phyloP scores from a whole-genome alignment of 2,113 vertebrate genomes.

The Larimichthys crocea region DNA sequence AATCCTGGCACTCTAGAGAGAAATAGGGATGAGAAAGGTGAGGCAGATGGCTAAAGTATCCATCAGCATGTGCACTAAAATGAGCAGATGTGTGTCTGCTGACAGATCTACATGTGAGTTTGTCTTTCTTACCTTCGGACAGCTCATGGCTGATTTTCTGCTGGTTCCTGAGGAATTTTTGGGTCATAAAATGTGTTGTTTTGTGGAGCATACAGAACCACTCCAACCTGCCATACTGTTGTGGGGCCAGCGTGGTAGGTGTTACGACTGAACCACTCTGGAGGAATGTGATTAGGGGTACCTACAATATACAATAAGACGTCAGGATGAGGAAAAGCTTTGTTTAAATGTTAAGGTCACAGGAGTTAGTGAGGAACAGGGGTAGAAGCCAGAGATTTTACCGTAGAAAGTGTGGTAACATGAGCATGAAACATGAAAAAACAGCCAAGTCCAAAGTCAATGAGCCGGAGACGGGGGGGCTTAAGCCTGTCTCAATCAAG shows the following conservation, averaged over 20 bases:
- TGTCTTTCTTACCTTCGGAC: slow-evolving; percentile 1
- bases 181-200: rapidly evolving
- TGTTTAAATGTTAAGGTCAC: background rate
- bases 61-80: background rate
- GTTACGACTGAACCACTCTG: background rate
- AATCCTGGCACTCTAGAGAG: slow-evolving; percentile 7
- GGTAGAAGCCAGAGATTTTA: background rate
- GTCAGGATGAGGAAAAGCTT: background rate
- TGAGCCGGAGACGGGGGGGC: background rate
- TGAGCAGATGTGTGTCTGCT: no score
- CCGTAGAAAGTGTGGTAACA: background rate
- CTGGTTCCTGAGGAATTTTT: background rate
- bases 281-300: background rate
- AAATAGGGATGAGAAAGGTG: background rate
- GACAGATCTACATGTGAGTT: no score
- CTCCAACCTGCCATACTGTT: slow-evolving; percentile 38
- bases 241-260: slow-evolving; percentile 21
- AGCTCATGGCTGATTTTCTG: background rate
- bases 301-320: slow-evolving; percentile 1
- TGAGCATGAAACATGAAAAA: background rate
- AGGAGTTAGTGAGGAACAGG: background rate
- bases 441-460: slow-evolving; percentile 49
- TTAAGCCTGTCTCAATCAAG: background rate
- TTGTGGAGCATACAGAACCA: slow-evolving; percentile 21
- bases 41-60: background rate